Percentiles rank a stretch among this genome's conserved stretches.
phyloP scores from a whole-genome alignment of 92 coral and sea anemone species.

The Porites cylindrica region DNA sequence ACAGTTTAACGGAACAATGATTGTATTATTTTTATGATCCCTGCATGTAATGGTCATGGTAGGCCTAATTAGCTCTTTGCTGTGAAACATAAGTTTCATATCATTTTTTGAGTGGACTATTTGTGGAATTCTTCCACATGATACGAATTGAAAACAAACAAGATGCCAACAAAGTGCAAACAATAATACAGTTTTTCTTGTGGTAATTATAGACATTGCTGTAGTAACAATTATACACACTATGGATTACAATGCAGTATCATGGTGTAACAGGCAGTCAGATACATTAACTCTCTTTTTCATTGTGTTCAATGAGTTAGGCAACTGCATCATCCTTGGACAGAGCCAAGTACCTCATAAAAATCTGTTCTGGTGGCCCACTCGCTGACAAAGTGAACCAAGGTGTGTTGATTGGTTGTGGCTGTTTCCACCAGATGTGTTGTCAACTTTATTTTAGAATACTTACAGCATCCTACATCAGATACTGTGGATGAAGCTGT shows the following conservation, averaged over 20 bases:
- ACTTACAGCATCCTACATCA: conserved; percentile 20
- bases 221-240: no score
- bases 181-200: no score
- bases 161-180: background rate
- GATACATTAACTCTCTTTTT: background rate
- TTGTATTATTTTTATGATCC: background rate
- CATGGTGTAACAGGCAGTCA: background rate
- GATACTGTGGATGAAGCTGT: conserved; percentile 33
- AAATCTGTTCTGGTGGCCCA: background rate
- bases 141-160: background rate
- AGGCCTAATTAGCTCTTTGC: background rate
- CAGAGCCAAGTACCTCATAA: conserved; percentile 27
- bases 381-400: conserved; percentile 22
- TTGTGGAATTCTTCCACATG: background rate
- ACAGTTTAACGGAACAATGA: background rate
- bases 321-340: conserved; percentile 56
- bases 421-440: background rate
- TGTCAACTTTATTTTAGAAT: background rate
- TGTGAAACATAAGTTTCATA: background rate
- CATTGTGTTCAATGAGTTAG: conserved; percentile 2
- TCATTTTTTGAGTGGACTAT: conserved; percentile 7
- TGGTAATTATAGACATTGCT: no score
- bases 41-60: background rate
- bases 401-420: conserved; percentile 45
- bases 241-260: background rate